Conservation (phyloP, 2,888 invertebrate species). For the Epinotia demarniana region DNA sequence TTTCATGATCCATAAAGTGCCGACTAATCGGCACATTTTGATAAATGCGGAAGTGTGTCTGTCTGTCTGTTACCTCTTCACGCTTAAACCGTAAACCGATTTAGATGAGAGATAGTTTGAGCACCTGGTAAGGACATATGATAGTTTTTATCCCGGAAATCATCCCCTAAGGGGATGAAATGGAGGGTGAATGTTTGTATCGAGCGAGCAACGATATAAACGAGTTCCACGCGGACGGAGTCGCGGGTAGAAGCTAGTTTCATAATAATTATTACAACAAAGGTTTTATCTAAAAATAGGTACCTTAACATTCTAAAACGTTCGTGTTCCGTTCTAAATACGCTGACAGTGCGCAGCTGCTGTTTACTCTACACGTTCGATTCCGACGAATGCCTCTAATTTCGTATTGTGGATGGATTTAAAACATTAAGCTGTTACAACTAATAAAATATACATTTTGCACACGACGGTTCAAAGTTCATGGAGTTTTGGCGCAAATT, state of each 20-base stretch:
- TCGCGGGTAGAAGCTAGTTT: neutral
- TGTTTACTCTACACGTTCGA: conserved; percentile 42
- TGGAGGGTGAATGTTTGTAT: too few relatives aligned
- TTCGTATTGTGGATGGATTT: conserved; percentile 38
- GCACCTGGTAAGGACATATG: too few relatives aligned
- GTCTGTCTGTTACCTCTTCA: too few relatives aligned
- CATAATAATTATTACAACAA: conserved; percentile 35
- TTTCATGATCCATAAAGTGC: too few relatives aligned
- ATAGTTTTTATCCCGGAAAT: too few relatives aligned
- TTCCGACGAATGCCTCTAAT: conserved; percentile 42
- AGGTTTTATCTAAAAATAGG: conserved; percentile 23
- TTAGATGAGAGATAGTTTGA: too few relatives aligned
- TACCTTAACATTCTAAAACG: conserved; percentile 18
- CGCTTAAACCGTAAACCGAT: too few relatives aligned
- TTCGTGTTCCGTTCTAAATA: conserved; percentile 38
- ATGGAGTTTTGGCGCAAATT: neutral
- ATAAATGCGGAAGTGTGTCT: too few relatives aligned
- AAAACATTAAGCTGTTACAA: conserved; percentile 30
- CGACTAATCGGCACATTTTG: too few relatives aligned
- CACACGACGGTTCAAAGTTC: conserved; percentile 12
- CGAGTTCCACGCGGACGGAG: too few relatives aligned
- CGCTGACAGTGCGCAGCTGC: conserved; percentile 40
- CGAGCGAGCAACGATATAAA: too few relatives aligned
- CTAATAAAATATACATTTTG: neutral
- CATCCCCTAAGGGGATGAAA: too few relatives aligned